Base-by-base conservation (phyloP, 2,113 vertebrate genomes). In the Centropus bengalensis region DNA sequence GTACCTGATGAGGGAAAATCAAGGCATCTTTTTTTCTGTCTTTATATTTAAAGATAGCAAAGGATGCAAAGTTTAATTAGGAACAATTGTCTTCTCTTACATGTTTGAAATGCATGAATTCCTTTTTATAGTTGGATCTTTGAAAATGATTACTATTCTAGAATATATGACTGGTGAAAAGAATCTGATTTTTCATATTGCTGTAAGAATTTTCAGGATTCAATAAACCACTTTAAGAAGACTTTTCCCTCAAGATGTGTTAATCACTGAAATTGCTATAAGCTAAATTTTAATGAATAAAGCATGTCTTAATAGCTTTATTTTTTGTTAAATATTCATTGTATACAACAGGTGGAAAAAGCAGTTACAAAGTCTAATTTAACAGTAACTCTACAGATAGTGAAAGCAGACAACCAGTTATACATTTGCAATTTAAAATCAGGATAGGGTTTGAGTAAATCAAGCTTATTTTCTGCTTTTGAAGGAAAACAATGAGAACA, bases 211-310 rank as follows among this genome's bases (percentile, higher is more conserved):
- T 84, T 67, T 84, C 15, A 6, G 1, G 22, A 70, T 93, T 93
- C 67, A 86, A 63, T 7, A 84, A 66, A 79, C 22, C 55, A 55
- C 74, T 74, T 88, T 64, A 76, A 81, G 45, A 86, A 38, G 44
- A 30, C 4, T 81, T 85, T 75, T 69, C 28, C 38, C 64, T 84
- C 56, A 66, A 76, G 63, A 28, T 32, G 16, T 83, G 49, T 82
- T 96, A 88, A 94, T 83, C 36, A 73, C 42, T 68, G 56, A 83
- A 88, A 67, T 49, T 76, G 40, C 67, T 82, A 12, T 58, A 89
- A 91, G 28, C 20, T 60, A 23, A 62, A 16, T 92, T 94, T 88
- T 74, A 80, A 74, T 77, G 44, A 94, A 84, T 75, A 44, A 49
- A 91, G 33, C 44, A 32, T 14, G 55, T 70, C 18, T 88, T 83